Evolutionary conservation across 2,888 invertebrate species (phyloP), one percentile per base, ranked within the genome.

Genomic region (Microchrysa polita): DNA sequence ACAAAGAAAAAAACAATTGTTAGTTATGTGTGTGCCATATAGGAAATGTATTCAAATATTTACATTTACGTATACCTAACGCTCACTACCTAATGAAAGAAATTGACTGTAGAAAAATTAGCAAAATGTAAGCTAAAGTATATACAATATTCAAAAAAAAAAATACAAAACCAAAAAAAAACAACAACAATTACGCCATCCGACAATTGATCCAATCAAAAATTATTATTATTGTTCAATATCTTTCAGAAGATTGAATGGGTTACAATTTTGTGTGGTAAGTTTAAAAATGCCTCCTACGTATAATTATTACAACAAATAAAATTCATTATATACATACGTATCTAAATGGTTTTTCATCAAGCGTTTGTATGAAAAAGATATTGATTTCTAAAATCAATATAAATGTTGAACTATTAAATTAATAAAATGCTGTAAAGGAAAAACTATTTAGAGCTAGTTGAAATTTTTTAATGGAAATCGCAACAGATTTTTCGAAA

Each of bases 181-280:
- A 67, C 44, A 34, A 34, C 27, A 34, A 34, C 27, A 34, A 34
- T 34, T 34, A 34, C 27, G 27, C 7, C 7, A 34, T 34, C 60
- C 40, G 61, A 52, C 20, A 65, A 65, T 44, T 69, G 55, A 69
- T 23, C 10, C 53, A 67, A 65, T 16, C 44, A 65, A 65, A 65
- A 61, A 40, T 61, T 61, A 61, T 65, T 48, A 65, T 65, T 65
- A 57, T 69, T 69, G 57, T 76, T 76, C 74, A 82, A 83, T 83
- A 82, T 83, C 81, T 82, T 83, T 82, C 84, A 84, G 84, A 84
- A 84, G 84, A 84, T 84, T 84, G 83, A 84, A 84, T 82, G 84
- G 84, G 84, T 83, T 76, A 79, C 81, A 82, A 83, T 84, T 84
- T 84, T 84, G 84, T 84, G 84, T 84, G 84, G 84, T 84, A 84